Evolutionary conservation across 2,113 vertebrate genomes (phyloP).

Genomic region (Zeus faber): DNA sequence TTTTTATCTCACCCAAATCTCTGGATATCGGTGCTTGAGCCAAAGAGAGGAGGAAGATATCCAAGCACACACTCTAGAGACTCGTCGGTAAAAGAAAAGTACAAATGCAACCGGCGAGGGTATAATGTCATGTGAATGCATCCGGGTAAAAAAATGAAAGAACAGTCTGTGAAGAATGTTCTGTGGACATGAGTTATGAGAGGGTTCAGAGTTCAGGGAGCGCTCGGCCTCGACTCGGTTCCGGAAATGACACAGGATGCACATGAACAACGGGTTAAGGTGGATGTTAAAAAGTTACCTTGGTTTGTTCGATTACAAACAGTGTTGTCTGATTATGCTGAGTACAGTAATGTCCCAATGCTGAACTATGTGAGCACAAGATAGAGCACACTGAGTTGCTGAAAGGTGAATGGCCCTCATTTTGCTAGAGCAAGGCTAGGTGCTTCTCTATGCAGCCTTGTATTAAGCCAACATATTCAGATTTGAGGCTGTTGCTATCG

Average conservation of each 20-base stretch:
- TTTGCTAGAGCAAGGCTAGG: too few species aligned
- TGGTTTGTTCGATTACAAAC: neutral
- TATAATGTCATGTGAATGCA: conserved; percentile 22
- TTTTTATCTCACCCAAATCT: too few species aligned
- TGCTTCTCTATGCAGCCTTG: too few species aligned
- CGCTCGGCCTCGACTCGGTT: neutral
- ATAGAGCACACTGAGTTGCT: too few species aligned
- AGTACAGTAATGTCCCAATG: too few species aligned
- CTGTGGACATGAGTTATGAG: neutral
- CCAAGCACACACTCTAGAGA: neutral
- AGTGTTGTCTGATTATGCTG: neutral
- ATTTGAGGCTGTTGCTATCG: too few species aligned
- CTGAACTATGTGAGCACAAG: too few species aligned
- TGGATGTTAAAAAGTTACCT: neutral
- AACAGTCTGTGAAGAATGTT: neutral
- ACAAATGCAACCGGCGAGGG: conserved; percentile 17
- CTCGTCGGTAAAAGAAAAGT: conserved; percentile 3
- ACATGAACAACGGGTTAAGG: neutral
- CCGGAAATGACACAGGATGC: neutral
- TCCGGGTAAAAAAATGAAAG: neutral
- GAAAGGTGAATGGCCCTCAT: too few species aligned
- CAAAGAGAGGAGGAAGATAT: conserved; percentile 22
- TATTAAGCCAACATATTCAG: too few species aligned
- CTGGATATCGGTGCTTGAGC: too few species aligned
- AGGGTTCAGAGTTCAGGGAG: neutral